Evolutionary conservation across 2,113 vertebrate species (phyloP).

Genomic region (Protobothrops flavoviridis): DNA sequence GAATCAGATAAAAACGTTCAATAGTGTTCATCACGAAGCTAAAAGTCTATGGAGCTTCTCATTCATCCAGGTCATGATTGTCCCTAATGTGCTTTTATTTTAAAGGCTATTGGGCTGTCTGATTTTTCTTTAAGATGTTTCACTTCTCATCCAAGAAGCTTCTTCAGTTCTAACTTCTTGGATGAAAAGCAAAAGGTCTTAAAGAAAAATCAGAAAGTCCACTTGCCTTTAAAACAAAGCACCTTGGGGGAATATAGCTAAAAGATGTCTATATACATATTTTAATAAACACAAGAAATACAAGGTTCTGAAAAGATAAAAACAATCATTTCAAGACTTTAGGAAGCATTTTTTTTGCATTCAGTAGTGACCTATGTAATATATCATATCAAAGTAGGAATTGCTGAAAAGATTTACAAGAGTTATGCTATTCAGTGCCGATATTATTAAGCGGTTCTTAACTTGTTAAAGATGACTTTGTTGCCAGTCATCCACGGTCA

Average conservation of each 20-base stretch:
- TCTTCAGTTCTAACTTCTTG: neutral
- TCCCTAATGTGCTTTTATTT: neutral
- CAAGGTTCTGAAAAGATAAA: too few relatives aligned
- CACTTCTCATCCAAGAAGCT: neutral
- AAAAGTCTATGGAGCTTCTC: neutral
- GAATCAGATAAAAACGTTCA: neutral
- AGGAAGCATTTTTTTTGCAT: neutral
- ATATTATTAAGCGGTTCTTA: neutral
- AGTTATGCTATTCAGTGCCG: neutral
- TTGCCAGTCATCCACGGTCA: neutral
- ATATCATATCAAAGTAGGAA: slow-evolving; percentile 2
- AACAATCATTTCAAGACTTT: neutral
- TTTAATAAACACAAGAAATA: neutral
- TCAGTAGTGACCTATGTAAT: neutral
- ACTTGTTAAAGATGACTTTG: neutral
- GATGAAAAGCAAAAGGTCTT: neutral
- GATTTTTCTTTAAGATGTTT: too few relatives aligned
- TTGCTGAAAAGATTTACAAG: neutral
- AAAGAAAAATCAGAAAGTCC: neutral
- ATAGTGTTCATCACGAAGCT: neutral
- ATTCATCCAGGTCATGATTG: neutral
- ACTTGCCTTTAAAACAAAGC: neutral
- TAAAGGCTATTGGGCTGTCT: neutral
- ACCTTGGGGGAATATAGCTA: neutral
- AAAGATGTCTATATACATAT: neutral